phyloP scores from a whole-genome alignment of 2,797 vertebrate species.

The Lithobates sylvaticus region DNA sequence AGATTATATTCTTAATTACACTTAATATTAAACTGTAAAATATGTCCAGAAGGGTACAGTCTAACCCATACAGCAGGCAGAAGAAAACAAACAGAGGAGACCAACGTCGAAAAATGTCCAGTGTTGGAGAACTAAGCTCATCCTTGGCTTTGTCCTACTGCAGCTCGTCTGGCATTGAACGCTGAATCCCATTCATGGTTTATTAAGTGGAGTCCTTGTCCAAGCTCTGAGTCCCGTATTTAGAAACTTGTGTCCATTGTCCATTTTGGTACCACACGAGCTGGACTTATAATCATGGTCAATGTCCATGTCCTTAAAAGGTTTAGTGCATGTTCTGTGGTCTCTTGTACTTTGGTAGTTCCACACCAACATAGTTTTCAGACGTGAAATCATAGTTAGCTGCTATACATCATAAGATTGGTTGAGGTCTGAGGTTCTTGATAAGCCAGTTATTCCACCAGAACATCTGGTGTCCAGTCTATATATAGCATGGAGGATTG shows the following conservation, averaged over 20 bases:
- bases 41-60: conserved; percentile 83
- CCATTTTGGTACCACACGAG: background rate
- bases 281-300: conserved; percentile 50
- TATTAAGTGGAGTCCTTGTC: background rate
- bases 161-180: background rate
- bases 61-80: conserved; percentile 85
- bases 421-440: conserved; percentile 78
- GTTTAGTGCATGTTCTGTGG: conserved; percentile 24
- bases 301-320: background rate
- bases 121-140: conserved; percentile 69
- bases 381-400: conserved; percentile 71
- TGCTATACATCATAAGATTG: conserved; percentile 77
- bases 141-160: conserved; percentile 19
- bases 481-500: conserved; percentile 68
- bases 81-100: conserved; percentile 71
- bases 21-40: conserved; percentile 87
- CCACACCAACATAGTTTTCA: conserved; percentile 71
- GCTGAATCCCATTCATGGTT: background rate
- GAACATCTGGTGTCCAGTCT: conserved; percentile 72
- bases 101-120: conserved; percentile 63
- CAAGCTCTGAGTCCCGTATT: background rate
- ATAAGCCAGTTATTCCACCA: conserved; percentile 74
- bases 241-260: background rate
- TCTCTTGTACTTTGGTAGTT: conserved; percentile 77
- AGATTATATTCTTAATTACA: conserved; percentile 89